Conservation (phyloP, 2,113 vertebrate species). For the Dolichallabes microphthalmus region DNA sequence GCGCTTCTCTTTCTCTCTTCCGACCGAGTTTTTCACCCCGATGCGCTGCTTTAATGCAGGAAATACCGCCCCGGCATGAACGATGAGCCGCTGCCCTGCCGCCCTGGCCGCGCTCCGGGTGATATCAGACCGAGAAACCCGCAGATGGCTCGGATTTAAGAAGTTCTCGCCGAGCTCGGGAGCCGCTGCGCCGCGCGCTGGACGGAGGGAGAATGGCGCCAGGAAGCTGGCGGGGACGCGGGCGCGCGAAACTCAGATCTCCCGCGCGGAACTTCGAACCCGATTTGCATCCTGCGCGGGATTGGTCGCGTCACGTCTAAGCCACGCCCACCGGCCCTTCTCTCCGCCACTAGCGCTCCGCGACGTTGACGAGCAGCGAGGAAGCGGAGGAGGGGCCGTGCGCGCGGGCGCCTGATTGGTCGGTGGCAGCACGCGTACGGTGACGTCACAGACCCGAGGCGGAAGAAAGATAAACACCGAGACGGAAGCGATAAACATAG, state of each 20-base stretch:
- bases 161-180: slow-evolving; percentile 37
- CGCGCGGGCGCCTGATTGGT: slow-evolving; percentile 65
- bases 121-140: slow-evolving; percentile 34
- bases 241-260: slow-evolving; percentile 68
- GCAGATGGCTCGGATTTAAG: slow-evolving; percentile 65
- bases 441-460: not conserved
- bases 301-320: slow-evolving; percentile 64
- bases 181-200: slow-evolving; percentile 43
- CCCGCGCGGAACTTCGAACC: slow-evolving; percentile 82
- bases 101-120: not conserved
- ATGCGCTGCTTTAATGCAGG: slow-evolving; percentile 54
- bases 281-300: slow-evolving; percentile 75
- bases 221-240: slow-evolving; percentile 63
- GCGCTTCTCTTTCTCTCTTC: slow-evolving; percentile 60
- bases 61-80: slow-evolving; percentile 56
- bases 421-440: slow-evolving; percentile 37
- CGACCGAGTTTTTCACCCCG: slow-evolving; percentile 59
- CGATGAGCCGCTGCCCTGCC: slow-evolving; percentile 35
- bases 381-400: not conserved
- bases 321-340: slow-evolving; percentile 38
- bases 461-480: not conserved
- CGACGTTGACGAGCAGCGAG: not conserved
- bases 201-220: slow-evolving; percentile 60
- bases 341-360: not conserved
- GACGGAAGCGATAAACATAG: too few relatives aligned